Evolutionary conservation across 2,113 vertebrate genomes (phyloP), one percentile per base, ranked within the genome.

Genomic region (Trachemys scripta): DNA sequence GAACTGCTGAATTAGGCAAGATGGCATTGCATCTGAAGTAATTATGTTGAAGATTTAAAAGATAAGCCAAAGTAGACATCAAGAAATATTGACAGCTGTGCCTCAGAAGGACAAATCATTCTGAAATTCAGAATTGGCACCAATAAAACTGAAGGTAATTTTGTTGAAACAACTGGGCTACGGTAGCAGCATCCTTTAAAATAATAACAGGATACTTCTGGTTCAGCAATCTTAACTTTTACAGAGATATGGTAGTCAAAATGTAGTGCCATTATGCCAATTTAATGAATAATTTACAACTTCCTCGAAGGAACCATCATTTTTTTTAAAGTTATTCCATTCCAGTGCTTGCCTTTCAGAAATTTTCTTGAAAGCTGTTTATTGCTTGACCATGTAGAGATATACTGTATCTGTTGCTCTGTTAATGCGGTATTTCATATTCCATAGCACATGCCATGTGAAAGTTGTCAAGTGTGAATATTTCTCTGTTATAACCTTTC

Each of bases 391-490:
- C 4, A 56, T 1, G n/a, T 72, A 38, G 65, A 86, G 13, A 24
- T 69, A 80, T 83, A 69, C 5, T 51, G 5, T 14, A 84, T 76
- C n/a, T n/a, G 10, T 17, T 65, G 62, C 62, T 65, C 62, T 65
- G 49, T 76, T 82, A 62, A 4, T 49, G 59, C 1, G 49, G 51
- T 79, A 89, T 79, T 31, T 8, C 75, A 42, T 88, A 75, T 6
- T 90, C 79, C 10, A 42, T n/a, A 53, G 3, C 10, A 35, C 19
- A 20, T 17, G 6, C 4, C 24, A 38, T 65, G 62, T 12, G 57
- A 53, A 84, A 24, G 0, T 2, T 80, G 29, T 75, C 11, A 84
- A 75, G 79, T 56, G 11, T 10, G 0, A 57, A 1, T 0, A 0
- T 11, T 6, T 25, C 29, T 56, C 82, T 35, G 6, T 76, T 8